Evolutionary conservation across 2,888 invertebrate species (phyloP), one percentile per base, ranked within the genome.

Genomic region (Holacanthella duospinosa): DNA sequence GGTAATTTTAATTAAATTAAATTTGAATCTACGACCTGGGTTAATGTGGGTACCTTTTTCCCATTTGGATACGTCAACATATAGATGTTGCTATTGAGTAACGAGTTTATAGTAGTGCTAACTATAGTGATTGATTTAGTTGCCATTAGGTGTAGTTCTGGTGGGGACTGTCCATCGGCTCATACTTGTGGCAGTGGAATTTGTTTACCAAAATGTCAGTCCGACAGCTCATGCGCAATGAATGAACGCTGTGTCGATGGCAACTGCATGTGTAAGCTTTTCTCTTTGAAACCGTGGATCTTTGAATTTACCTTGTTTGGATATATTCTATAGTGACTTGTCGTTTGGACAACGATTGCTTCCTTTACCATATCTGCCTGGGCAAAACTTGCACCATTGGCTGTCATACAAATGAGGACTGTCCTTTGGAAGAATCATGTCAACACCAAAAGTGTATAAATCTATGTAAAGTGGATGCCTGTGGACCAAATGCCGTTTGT

Each of bases 281-380:
- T 48, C 24, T 43, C 19, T 26, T 59, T 27, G 12, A 57, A 55
- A 9, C 16, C 6, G 36, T 36, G 6, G 36, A 16, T 6, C 16
- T 36, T 36, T 9, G 29, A 19, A 27, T 55, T 59, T 57, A 53
- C 28, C 62, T 62, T 63, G 27, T 64, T n/a, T n/a, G n/a, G n/a
- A n/a, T n/a, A 26, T 43, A 44, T 55, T 60, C 74, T 80, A 74
- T 77, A 84, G 84, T 93, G 64, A 93, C 92, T 2, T 93, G 93
- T 75, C 85, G 91, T 57, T 86, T 91, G 1, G 92, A 93, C 76
- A 90, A 92, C 74, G 93, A 93, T 74, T 93, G 93, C 74, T 92
- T 93, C 83, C 80, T 92, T 64, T 92, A 92, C 1, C 91, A 93
- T 74, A 89, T 93, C 69, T 93, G 93, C 75, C 78, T 91, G 63